Base-by-base conservation (phyloP, 2,113 vertebrate genomes). In the Etia nguti region DNA sequence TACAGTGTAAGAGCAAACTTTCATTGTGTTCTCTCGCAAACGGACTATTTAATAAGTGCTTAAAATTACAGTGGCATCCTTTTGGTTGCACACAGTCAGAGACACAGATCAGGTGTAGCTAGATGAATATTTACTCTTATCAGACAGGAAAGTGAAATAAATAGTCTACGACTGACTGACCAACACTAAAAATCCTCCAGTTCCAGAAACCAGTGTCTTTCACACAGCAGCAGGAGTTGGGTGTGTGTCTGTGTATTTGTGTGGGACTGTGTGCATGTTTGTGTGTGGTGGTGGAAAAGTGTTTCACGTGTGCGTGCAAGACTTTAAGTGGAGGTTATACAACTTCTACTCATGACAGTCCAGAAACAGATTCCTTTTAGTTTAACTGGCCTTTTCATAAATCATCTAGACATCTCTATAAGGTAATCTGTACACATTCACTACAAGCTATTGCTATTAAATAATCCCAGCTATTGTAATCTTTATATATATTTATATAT, bases 381-480 rank as follows among this genome's bases (percentile, higher is more conserved):
- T 90, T 94, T 90, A 97, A 98, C 97, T 97, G 97, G 97, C 97
- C 97, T 95, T 95, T 96, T 97, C 95, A 96, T 96, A 95, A 94
- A 95, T 96, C 91, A 92, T 95, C 96, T 95, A 96, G 92, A 96
- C 97, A 96, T 96, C 94, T 96, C 96, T 97, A 97, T 96, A 90
- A 94, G 92, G 93, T 95, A 93, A 95, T 96, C 96, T 96, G 96
- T 97, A 97, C 97, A 98, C 96, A 96, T 96, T 97, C 96, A 97
- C 97, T 97, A 97, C 95, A 95, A 96, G 96, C 97, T 98, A 98
- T 98, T 98, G 97, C 97, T 98, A 98, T 97, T 97, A 97, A 97
- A 97, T 95, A 97, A 96, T 97, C 97, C 97, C 97, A 97, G 95
- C 95, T 95, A 95, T 94, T 94, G 93, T 95, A 95, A 94, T 96